Conservation (phyloP, 2,888 invertebrate species). For the Himalopsyche kuldschensis region DNA sequence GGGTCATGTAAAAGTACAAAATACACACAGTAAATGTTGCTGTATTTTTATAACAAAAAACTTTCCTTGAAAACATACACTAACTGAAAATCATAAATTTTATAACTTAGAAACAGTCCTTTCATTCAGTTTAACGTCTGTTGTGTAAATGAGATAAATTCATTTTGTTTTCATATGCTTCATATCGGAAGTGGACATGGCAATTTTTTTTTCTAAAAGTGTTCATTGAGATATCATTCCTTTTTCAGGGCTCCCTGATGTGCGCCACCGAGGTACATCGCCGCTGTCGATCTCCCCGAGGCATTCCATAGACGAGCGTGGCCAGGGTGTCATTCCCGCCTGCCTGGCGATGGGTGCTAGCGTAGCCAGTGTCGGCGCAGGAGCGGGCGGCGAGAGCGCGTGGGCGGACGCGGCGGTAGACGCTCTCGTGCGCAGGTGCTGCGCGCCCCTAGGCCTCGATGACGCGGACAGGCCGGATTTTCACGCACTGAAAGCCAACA, state of each 20-base stretch:
- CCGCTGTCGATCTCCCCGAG: conserved; percentile 56
- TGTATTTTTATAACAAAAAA: too few relatives aligned
- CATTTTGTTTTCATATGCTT: too few relatives aligned
- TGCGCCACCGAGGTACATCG: conserved; percentile 56
- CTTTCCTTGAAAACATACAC: too few relatives aligned
- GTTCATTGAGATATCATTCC: background rate
- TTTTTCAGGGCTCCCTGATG: conserved; percentile 51
- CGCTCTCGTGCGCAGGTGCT: conserved; percentile 69
- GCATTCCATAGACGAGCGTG: conserved; percentile 48
- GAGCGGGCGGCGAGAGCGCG: conserved; percentile 52
- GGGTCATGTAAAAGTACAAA: too few relatives aligned
- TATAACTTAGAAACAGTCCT: too few relatives aligned
- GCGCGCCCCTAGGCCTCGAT: conserved; percentile 65
- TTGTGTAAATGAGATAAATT: too few relatives aligned
- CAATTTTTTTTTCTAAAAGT: too few relatives aligned
- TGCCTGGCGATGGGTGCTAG: background rate
- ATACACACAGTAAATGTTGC: too few relatives aligned
- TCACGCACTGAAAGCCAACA: conserved; percentile 80
- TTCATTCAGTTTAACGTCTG: too few relatives aligned
- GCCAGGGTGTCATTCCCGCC: background rate
- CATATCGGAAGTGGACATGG: too few relatives aligned
- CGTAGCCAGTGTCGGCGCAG: conserved; percentile 41
- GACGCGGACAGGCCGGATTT: conserved; percentile 90
- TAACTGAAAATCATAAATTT: too few relatives aligned
- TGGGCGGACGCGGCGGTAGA: conserved; percentile 62